Base-by-base conservation (phyloP, 2,888 invertebrate genomes). In the Trichopria drosophilae region DNA sequence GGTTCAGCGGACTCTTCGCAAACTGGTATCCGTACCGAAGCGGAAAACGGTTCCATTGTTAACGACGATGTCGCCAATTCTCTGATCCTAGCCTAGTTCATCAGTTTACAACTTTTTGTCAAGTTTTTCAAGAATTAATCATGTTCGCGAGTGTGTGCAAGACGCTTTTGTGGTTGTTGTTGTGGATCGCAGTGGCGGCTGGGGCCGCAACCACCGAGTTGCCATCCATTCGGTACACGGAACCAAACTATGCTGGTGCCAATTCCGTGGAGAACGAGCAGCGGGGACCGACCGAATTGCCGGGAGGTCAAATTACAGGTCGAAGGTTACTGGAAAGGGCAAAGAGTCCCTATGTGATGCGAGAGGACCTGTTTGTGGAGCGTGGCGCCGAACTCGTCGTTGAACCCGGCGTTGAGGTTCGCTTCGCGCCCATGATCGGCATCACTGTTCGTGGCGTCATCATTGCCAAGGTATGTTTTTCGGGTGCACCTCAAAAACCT, bases 381-480 rank as follows among this genome's bases (percentile, higher is more conserved):
- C 80, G 82, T 58, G 85, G 86, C 55, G 92, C 87, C 0, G 88
- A 88, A 67, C 78, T 98, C 65, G 81, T 87, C 45, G 84, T 98
- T 51, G 93, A 94, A 72, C 85, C 95, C 10, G 98, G 97, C 19
- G 93, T 94, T 0, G 88, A 87, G 66, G 79, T 99, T 45, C 83
- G 87, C 63, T 94, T 98, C 76, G 88, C 90, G 4, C 91, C 96
- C 3, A 93, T 93, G 79, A 85, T 91, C 64, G 97, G 97, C 57
- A 86, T 99, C 69, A 94, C 93, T 20, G 89, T 98, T 35, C 84
- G 90, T 67, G 98, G 98, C 63, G 84, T 88, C 60, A 79, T 98
- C 22, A 83, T 85, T 51, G 96, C 96, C 46, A 84, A 90, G 84
- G 97, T 97, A 81, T 86, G 86, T 81, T 10, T 2, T n/a, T n/a